A percentile compares a stretch with the other conserved stretches of the same genome.
Evolutionary conservation across 2,113 vertebrate genomes (phyloP).

Genomic region (Cariama cristata): DNA sequence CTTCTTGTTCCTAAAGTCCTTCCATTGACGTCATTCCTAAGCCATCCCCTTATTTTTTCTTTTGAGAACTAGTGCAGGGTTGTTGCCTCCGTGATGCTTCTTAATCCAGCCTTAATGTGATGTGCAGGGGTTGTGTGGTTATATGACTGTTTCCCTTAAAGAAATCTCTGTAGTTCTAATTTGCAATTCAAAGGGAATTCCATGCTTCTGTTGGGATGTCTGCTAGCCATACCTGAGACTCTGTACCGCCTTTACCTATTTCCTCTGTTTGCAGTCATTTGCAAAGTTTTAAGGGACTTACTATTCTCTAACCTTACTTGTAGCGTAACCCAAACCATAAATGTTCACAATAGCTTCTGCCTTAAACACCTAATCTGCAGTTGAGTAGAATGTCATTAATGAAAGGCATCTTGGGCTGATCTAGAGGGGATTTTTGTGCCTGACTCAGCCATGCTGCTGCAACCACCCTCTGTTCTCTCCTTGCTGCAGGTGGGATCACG

Average conservation of each 20-base stretch:
- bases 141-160: background rate
- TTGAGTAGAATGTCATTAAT: background rate
- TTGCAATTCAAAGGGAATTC: background rate
- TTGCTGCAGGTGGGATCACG: slow-evolving; percentile 92
- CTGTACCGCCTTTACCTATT: background rate
- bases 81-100: background rate
- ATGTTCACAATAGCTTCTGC: background rate
- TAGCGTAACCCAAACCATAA: background rate
- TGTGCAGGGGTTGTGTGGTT: background rate
- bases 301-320: slow-evolving; percentile 19
- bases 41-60: background rate
- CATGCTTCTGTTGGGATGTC: background rate
- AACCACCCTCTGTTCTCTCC: slow-evolving; percentile 27
- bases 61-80: background rate
- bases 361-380: background rate
- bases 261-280: background rate
- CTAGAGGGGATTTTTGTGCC: background rate
- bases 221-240: background rate
- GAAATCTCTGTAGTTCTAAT: background rate
- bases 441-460: background rate
- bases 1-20: background rate
- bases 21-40: background rate
- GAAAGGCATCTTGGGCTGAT: background rate
- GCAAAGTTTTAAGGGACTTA: background rate
- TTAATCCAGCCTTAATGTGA: background rate